Evolutionary conservation across 2,113 vertebrate species (phyloP).

Genomic region (cat (Felis catus)): DNA sequence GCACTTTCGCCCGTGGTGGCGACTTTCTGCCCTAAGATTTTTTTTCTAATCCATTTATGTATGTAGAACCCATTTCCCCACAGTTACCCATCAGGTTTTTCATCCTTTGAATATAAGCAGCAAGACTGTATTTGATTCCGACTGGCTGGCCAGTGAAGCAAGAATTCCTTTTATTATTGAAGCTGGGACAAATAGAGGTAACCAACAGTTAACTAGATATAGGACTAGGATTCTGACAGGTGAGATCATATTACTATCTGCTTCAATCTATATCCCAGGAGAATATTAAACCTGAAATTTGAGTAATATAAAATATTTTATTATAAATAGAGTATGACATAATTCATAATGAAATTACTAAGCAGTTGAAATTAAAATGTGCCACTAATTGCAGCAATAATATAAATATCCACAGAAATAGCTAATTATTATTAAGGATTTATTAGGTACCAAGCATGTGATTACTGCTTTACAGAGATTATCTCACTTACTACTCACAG

Average conservation of each 20-base stretch:
- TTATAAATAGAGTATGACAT: not conserved
- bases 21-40: too few relatives aligned
- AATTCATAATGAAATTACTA: slow-evolving; percentile 2
- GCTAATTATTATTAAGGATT: not conserved
- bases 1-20: too few relatives aligned
- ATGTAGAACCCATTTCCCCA: too few relatives aligned
- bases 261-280: not conserved
- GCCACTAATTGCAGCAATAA: not conserved
- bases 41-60: too few relatives aligned
- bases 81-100: not conserved
- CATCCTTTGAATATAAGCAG: not conserved
- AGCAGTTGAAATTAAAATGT: not conserved
- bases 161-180: not conserved
- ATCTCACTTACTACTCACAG: not conserved
- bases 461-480: not conserved
- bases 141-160: not conserved
- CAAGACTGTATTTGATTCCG: not conserved
- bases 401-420: not conserved
- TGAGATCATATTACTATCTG: not conserved
- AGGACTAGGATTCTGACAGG: not conserved
- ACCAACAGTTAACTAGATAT: not conserved
- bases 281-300: not conserved
- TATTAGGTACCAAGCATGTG: not conserved
- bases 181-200: not conserved
- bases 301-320: not conserved